Conservation (phyloP, 2,113 vertebrate species). For the Heterochromis multidens region DNA sequence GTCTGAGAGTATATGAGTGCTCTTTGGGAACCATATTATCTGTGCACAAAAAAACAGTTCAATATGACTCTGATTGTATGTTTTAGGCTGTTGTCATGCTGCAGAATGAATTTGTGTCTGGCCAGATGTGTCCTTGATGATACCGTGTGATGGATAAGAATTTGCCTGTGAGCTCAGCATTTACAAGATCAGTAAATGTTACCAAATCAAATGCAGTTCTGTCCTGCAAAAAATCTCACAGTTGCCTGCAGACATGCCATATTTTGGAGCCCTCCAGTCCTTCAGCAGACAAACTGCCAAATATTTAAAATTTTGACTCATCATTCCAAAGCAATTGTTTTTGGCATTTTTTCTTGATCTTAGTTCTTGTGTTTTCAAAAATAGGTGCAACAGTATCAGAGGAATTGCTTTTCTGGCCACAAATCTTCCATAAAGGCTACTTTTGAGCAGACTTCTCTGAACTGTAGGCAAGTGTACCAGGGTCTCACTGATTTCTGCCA, state of each 20-base stretch:
- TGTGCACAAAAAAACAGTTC: neutral
- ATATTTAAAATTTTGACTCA: neutral
- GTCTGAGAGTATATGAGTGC: fast-evolving
- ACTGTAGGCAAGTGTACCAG: neutral
- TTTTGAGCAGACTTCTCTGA: neutral
- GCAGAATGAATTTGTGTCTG: neutral
- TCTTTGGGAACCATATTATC: neutral
- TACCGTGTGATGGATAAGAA: neutral
- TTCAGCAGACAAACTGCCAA: neutral
- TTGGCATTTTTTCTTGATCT: neutral
- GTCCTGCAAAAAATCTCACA: neutral
- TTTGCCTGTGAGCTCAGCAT: neutral
- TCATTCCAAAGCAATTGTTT: neutral
- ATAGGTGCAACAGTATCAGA: neutral
- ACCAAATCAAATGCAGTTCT: neutral
- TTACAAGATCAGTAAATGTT: neutral
- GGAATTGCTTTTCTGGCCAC: neutral
- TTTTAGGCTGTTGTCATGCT: neutral
- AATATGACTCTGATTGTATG: neutral
- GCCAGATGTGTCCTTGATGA: neutral
- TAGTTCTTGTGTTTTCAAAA: neutral
- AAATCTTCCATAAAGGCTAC: neutral
- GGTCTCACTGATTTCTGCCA: neutral
- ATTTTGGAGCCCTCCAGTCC: neutral
- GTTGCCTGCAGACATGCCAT: neutral